Evolutionary conservation across 2,888 invertebrate genomes (phyloP).

Genomic region (Orchesella flavescens): DNA sequence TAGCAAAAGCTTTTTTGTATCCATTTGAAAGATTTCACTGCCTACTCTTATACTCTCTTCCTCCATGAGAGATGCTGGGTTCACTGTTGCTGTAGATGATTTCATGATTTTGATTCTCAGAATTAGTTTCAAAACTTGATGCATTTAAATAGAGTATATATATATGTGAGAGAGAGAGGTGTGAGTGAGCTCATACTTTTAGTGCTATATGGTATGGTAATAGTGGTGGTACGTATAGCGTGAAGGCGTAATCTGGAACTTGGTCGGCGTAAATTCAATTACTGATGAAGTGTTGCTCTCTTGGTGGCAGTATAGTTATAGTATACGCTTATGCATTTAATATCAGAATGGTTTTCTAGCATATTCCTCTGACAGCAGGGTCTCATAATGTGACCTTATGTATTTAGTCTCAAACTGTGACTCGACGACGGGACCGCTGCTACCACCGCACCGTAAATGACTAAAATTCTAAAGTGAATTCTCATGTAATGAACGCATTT

Average conservation of each 20-base stretch:
- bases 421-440: background rate
- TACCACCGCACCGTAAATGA: no score
- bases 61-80: background rate
- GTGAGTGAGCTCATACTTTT: background rate
- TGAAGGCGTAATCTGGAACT: conserved; percentile 3
- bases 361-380: background rate
- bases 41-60: no score
- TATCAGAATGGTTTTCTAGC: background rate
- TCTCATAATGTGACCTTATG: no score
- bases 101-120: conserved; percentile 24
- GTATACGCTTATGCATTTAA: background rate
- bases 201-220: no score
- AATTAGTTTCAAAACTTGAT: conserved; percentile 18
- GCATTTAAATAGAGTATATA: background rate
- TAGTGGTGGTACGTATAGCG: background rate
- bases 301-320: conserved; percentile 17
- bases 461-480: background rate
- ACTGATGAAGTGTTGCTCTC: conserved; percentile 27
- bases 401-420: background rate
- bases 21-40: background rate
- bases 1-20: background rate
- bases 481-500: background rate
- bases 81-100: conserved; percentile 7
- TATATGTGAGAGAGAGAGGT: background rate
- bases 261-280: conserved; percentile 37